Conservation (phyloP, 2,797 vertebrate species). For the Hyperoplus lanceolatus region DNA sequence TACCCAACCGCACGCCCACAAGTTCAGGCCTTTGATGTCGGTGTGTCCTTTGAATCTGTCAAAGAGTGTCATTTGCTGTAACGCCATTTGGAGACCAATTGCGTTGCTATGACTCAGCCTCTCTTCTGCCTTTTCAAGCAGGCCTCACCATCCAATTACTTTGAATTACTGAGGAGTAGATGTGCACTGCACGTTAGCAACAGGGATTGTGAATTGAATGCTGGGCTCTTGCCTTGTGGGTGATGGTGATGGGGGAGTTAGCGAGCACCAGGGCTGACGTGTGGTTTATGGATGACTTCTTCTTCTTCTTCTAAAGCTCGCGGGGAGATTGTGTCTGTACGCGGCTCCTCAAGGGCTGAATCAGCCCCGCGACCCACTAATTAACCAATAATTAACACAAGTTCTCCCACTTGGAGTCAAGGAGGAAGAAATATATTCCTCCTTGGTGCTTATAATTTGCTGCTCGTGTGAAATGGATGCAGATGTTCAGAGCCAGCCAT, state of each 20-base stretch:
- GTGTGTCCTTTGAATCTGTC: slow-evolving; percentile 10
- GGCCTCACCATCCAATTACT: slow-evolving; percentile 77
- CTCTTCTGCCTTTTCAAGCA: slow-evolving; percentile 51
- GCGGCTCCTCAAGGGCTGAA: slow-evolving; percentile 76
- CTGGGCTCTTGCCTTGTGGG: slow-evolving; percentile 45
- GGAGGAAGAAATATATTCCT: slow-evolving; percentile 70
- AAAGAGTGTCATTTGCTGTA: slow-evolving; percentile 34
- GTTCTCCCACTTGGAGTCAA: slow-evolving; percentile 66
- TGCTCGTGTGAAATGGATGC: slow-evolving; percentile 54
- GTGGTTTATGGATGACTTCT: slow-evolving; percentile 81
- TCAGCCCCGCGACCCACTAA: slow-evolving; percentile 81
- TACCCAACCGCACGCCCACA: neutral
- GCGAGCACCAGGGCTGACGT: slow-evolving; percentile 68
- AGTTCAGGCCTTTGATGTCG: slow-evolving; percentile 15
- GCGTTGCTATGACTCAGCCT: slow-evolving; percentile 64
- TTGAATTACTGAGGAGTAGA: slow-evolving; percentile 77
- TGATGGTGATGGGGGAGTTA: slow-evolving; percentile 49
- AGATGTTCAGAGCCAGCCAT: slow-evolving; percentile 43
- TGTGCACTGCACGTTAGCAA: slow-evolving; percentile 61
- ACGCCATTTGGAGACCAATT: slow-evolving; percentile 69
- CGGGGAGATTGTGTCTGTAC: slow-evolving; percentile 73
- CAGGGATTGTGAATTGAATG: slow-evolving; percentile 51
- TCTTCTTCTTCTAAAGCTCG: slow-evolving; percentile 51
- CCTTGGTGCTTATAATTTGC: slow-evolving; percentile 58
- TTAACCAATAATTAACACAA: no score